Conservation (phyloP, 2,888 invertebrate species). For the Caprella mutica region DNA sequence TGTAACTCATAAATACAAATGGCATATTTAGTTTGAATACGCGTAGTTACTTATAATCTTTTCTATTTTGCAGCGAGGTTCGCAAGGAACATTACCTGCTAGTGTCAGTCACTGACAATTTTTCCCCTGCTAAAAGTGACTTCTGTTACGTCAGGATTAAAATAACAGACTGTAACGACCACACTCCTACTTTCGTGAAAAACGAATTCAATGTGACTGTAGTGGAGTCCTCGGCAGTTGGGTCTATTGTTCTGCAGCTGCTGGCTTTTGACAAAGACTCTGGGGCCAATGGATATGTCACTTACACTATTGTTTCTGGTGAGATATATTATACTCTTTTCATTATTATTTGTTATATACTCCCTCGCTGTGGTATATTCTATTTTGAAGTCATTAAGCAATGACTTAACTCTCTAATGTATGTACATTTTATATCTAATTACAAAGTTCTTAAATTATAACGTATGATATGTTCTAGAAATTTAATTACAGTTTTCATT, state of each 20-base stretch:
- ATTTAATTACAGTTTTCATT: too few relatives aligned
- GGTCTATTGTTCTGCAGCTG: constrained; percentile 60
- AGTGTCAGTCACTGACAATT: constrained; percentile 76
- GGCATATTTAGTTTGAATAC: too few relatives aligned
- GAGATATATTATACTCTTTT: too few relatives aligned
- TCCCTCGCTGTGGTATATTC: too few relatives aligned
- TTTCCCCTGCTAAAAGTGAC: constrained; percentile 67
- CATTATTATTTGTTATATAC: too few relatives aligned
- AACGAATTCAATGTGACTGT: constrained; percentile 41
- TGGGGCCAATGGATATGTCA: constrained; percentile 64
- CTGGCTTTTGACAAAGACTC: constrained; percentile 72
- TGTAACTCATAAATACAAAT: too few relatives aligned
- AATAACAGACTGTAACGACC: constrained; percentile 72
- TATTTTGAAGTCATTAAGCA: too few relatives aligned
- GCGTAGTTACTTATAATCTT: too few relatives aligned
- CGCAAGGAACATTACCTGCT: constrained; percentile 61
- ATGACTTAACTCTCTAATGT: too few relatives aligned
- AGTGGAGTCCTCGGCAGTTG: constrained; percentile 60
- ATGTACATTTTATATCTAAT: too few relatives aligned
- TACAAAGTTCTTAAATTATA: too few relatives aligned
- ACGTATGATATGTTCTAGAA: too few relatives aligned
- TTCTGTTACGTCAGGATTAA: constrained; percentile 68
- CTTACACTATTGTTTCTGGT: constrained; percentile 74
- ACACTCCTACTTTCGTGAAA: constrained; percentile 63
- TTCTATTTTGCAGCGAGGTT: constrained; percentile 29